phyloP scores from a whole-genome alignment of 2,888 invertebrate species.

The Drosophila subsilvestris region DNA sequence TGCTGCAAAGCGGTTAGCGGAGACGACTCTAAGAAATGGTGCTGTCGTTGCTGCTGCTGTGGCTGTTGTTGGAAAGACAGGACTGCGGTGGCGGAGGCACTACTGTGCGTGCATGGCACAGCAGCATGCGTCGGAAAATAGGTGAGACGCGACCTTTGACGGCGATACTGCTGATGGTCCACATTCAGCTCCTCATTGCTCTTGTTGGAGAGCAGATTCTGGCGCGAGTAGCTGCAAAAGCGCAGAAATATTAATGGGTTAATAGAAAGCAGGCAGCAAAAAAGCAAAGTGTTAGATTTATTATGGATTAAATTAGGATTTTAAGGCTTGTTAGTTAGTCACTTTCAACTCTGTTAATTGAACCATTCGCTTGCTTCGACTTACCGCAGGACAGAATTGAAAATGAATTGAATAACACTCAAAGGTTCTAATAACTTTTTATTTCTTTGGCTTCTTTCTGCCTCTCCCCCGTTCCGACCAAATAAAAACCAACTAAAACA shows the following conservation, averaged over 20 bases:
- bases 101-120: background rate
- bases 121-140: slow-evolving; percentile 49
- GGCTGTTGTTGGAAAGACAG: slow-evolving; percentile 20
- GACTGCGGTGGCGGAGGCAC: background rate
- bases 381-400: slow-evolving; percentile 47
- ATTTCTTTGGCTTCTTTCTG: slow-evolving; percentile 27
- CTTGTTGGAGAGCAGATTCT: slow-evolving; percentile 92
- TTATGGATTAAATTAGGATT: background rate
- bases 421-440: slow-evolving; percentile 32
- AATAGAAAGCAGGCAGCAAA: slow-evolving; percentile 45
- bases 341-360: slow-evolving; percentile 49
- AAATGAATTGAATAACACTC: slow-evolving; percentile 30
- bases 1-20: slow-evolving; percentile 63
- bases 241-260: slow-evolving; percentile 70
- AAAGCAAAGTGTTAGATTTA: background rate
- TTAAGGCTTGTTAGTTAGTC: slow-evolving; percentile 25
- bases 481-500: slow-evolving; percentile 14
- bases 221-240: slow-evolving; percentile 91
- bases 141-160: slow-evolving; percentile 77
- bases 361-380: slow-evolving; percentile 22
- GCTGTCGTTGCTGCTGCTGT: slow-evolving; percentile 56
- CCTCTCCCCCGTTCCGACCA: background rate
- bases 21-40: slow-evolving; percentile 67
- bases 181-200: slow-evolving; percentile 87
- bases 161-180: slow-evolving; percentile 83